phyloP scores from a whole-genome alignment of 2,888 invertebrate species.

The Paralinhomoeus sp. region DNA sequence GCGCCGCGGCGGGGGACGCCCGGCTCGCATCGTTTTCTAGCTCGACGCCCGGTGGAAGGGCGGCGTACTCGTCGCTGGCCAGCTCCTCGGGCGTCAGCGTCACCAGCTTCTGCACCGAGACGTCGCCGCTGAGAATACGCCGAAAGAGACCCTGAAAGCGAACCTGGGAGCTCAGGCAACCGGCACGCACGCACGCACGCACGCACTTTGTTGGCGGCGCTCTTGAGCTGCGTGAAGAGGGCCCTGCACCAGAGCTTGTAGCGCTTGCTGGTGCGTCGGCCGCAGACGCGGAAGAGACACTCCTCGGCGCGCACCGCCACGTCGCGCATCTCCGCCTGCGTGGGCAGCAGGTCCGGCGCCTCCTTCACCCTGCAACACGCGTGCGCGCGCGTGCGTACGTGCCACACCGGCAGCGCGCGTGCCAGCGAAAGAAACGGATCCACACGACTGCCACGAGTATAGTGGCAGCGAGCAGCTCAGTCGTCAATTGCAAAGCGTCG shows the following conservation, averaged over 20 bases:
- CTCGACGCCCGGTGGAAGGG: not conserved
- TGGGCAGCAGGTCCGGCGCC: not conserved
- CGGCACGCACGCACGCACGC: too few relatives aligned
- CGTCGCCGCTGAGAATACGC: not conserved
- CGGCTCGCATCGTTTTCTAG: too few relatives aligned
- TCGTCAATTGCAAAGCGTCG: too few relatives aligned
- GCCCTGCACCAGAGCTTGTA: conserved; percentile 1
- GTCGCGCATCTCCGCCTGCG: not conserved
- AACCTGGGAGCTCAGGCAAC: too few relatives aligned
- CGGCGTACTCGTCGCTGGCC: not conserved
- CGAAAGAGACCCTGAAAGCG: not conserved
- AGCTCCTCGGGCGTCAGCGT: not conserved
- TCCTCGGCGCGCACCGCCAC: not conserved
- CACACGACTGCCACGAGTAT: too few relatives aligned
- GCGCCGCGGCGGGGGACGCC: not conserved
- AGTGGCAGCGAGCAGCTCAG: too few relatives aligned
- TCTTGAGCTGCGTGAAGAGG: not conserved
- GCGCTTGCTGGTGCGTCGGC: not conserved
- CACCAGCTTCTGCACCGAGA: not conserved
- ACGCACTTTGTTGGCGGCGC: not conserved
- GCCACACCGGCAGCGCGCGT: too few relatives aligned
- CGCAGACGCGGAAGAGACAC: not conserved
- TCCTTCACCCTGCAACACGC: not conserved
- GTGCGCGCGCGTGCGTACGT: conserved; percentile 1
- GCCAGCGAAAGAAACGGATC: too few relatives aligned